Percentiles rank a stretch among this genome's conserved stretches.
Evolutionary conservation across 2,888 invertebrate genomes (phyloP).

Genomic region (Apodemia duryi): DNA sequence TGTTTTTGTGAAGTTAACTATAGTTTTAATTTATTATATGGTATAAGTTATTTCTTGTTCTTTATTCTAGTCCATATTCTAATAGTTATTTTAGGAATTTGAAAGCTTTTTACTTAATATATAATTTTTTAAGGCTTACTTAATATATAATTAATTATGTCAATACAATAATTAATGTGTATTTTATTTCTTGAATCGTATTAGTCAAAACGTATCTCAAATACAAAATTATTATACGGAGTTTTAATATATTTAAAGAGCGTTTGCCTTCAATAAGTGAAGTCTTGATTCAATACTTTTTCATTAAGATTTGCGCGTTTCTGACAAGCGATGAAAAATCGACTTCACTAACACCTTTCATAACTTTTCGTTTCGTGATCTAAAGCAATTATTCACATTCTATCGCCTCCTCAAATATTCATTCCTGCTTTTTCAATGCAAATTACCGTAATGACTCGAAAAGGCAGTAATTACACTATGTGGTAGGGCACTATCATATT

Average conservation of each 20-base stretch:
- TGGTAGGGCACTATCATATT: conserved; percentile 42
- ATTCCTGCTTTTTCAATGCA: conserved; percentile 72
- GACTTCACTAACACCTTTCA: conserved; percentile 72
- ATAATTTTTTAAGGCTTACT: no score
- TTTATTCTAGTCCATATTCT: no score
- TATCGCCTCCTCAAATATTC: conserved; percentile 79
- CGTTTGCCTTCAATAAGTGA: conserved; percentile 45
- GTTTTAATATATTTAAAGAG: conserved; percentile 12
- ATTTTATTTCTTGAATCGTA: no score
- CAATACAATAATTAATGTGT: no score
- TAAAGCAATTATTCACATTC: conserved; percentile 74
- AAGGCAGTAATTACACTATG: conserved; percentile 64
- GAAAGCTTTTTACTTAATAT: no score
- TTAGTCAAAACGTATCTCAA: no score
- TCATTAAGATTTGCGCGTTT: conserved; percentile 71
- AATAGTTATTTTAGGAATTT: no score
- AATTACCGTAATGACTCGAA: conserved; percentile 72
- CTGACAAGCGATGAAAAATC: conserved; percentile 67
- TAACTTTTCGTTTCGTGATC: conserved; percentile 80
- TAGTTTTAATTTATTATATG: no score
- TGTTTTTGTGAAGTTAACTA: no score
- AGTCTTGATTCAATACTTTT: conserved; percentile 47
- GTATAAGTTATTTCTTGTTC: no score
- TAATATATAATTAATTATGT: no score
- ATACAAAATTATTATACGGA: conserved; percentile 13